phyloP scores from a whole-genome alignment of 2,888 invertebrate species.

The Trichopoda pennipes region DNA sequence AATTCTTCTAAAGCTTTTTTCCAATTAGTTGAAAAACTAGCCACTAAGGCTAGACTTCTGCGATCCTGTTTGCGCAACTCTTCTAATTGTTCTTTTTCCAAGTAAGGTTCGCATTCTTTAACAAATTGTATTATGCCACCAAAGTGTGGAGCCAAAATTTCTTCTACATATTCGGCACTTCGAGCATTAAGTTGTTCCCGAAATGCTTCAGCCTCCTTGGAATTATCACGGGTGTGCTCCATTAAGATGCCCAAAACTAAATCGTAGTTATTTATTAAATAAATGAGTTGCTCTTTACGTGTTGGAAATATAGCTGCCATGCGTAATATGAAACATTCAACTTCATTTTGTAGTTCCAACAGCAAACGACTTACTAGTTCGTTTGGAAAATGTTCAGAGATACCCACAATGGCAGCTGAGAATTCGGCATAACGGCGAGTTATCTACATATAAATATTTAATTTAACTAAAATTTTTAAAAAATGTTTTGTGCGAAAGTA shows the following conservation, averaged over 20 bases:
- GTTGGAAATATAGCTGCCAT: constrained; percentile 97
- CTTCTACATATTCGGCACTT: constrained; percentile 97
- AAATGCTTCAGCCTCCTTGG: constrained; percentile 97
- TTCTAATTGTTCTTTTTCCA: constrained; percentile 87
- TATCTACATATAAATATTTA: constrained; percentile 84
- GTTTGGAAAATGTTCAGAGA: constrained; percentile 95
- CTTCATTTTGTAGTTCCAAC: constrained; percentile 92
- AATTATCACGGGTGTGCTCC: constrained; percentile 96
- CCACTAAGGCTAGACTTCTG: constrained; percentile 91
- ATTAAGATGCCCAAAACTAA: constrained; percentile 92
- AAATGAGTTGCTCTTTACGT: constrained; percentile 96
- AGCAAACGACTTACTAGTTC: constrained; percentile 92
- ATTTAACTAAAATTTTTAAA: neutral
- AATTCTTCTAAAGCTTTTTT: constrained; percentile 96
- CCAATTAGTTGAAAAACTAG: constrained; percentile 96
- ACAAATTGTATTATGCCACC: constrained; percentile 98
- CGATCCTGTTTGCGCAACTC: constrained; percentile 88
- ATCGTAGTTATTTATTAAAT: constrained; percentile 99
- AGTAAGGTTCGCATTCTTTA: constrained; percentile 93
- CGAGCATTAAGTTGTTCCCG: constrained; percentile 93
- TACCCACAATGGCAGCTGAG: constrained; percentile 96
- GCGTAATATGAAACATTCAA: constrained; percentile 93
- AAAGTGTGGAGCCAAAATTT: constrained; percentile 96
- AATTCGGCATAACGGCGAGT: constrained; percentile 99
- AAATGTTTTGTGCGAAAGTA: neutral